Conservation (phyloP, 2,797 vertebrate species). For the Brachymystax lenok region DNA sequence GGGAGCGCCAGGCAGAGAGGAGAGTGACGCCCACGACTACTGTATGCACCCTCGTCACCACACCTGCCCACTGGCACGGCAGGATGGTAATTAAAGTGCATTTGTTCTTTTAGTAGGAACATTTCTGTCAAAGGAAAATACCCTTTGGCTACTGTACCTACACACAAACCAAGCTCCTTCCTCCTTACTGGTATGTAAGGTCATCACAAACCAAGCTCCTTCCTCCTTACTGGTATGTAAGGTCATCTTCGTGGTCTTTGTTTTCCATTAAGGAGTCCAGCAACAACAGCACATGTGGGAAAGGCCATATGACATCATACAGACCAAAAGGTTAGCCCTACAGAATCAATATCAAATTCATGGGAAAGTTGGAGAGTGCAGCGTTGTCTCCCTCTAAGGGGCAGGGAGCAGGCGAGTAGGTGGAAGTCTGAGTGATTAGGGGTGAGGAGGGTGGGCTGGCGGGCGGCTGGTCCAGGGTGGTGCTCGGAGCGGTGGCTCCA, state of each 20-base stretch:
- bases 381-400: not conserved
- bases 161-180: not conserved
- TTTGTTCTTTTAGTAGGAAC: not conserved
- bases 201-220: not conserved
- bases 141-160: not conserved
- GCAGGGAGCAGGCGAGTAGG: not conserved
- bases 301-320: not conserved
- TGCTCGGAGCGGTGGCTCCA: not conserved
- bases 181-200: too few species aligned
- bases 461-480: not conserved
- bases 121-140: not conserved
- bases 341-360: not conserved
- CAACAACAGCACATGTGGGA: not conserved
- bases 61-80: constrained; percentile 52
- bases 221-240: not conserved
- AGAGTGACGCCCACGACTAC: constrained; percentile 35
- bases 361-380: not conserved
- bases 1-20: not conserved
- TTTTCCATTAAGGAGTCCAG: not conserved
- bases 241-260: not conserved
- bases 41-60: constrained; percentile 73
- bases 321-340: not conserved
- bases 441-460: not conserved
- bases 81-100: constrained; percentile 69
- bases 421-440: not conserved